A percentile compares a stretch with the other conserved stretches of the same genome.
Conservation (phyloP, 2,797 vertebrate genomes). For the Pipistrellus nathusii region DNA sequence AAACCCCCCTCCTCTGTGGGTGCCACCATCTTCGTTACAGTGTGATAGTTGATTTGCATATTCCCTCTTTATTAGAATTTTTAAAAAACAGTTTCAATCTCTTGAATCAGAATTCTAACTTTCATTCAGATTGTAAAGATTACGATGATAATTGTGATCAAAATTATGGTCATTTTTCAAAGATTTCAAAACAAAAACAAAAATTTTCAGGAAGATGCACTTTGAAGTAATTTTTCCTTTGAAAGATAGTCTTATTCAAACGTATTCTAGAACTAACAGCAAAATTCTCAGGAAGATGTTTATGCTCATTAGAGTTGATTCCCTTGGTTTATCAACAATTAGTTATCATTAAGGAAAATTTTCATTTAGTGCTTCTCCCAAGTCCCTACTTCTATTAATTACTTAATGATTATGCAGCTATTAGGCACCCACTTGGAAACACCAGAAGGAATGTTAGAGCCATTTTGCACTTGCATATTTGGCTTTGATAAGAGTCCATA, state of each 20-base stretch:
- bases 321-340: conserved; percentile 69
- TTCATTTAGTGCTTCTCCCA: conserved; percentile 60
- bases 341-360: conserved; percentile 62
- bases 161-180: background rate
- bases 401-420: background rate
- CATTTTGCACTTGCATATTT: background rate
- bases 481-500: background rate
- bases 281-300: conserved; percentile 58
- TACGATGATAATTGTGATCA: background rate
- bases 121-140: conserved; percentile 27
- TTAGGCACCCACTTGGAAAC: conserved; percentile 4
- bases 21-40: no score
- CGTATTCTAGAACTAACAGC: conserved; percentile 36
- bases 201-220: background rate
- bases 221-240: conserved; percentile 31
- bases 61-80: no score
- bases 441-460: background rate
- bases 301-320: conserved; percentile 46
- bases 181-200: conserved; percentile 20
- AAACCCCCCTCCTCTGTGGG: no score
- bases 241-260: background rate
- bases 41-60: no score
- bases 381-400: conserved; percentile 63
- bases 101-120: conserved; percentile 33
- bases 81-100: background rate